phyloP scores from a whole-genome alignment of 2,888 invertebrate genomes.

The Chymomyza procnemis region DNA sequence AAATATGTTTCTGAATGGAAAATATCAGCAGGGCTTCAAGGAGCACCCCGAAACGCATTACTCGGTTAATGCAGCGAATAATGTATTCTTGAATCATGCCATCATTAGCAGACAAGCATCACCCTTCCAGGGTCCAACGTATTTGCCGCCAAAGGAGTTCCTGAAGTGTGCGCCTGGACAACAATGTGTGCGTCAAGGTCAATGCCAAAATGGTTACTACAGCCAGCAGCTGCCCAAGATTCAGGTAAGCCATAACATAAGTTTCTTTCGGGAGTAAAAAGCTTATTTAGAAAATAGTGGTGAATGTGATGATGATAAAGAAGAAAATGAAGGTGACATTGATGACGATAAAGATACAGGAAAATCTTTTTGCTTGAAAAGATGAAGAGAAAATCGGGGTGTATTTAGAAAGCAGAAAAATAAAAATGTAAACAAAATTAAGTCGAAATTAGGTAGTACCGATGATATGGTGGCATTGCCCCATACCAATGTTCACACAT shows the following conservation, averaged over 20 bases:
- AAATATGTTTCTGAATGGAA: conserved; percentile 76
- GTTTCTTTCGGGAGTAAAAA: background rate
- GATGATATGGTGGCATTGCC: too few species aligned
- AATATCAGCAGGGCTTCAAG: conserved; percentile 71
- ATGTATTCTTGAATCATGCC: conserved; percentile 75
- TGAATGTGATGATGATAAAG: too few species aligned
- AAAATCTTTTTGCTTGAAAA: too few species aligned
- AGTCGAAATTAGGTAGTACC: too few species aligned
- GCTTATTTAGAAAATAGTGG: too few species aligned
- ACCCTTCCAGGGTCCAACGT: conserved; percentile 74
- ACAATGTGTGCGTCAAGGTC: conserved; percentile 73
- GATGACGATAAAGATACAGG: too few species aligned
- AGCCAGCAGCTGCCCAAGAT: conserved; percentile 67
- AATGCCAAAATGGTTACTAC: conserved; percentile 70
- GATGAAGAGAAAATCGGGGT: too few species aligned
- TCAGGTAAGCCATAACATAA: conserved; percentile 59
- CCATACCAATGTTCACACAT: too few species aligned
- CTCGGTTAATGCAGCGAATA: conserved; percentile 62
- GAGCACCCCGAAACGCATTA: conserved; percentile 58
- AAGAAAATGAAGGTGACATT: too few species aligned
- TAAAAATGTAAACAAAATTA: too few species aligned
- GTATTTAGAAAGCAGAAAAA: too few species aligned
- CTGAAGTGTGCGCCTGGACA: conserved; percentile 73
- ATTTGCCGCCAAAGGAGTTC: conserved; percentile 71
- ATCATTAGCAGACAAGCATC: conserved; percentile 75